phyloP scores from a whole-genome alignment of 2,797 vertebrate genomes.

The Bovichtus diacanthus region DNA sequence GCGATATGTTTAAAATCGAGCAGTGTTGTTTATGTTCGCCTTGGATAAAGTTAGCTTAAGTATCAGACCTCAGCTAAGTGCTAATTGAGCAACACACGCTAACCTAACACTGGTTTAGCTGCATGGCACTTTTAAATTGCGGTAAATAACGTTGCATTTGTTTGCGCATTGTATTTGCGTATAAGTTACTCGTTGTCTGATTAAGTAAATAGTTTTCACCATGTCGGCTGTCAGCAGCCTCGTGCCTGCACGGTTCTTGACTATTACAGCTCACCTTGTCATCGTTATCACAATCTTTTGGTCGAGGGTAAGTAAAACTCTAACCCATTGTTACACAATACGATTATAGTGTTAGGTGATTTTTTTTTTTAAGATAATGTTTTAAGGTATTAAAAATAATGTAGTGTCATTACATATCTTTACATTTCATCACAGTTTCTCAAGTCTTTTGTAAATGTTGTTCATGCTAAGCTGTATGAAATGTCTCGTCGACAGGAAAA shows the following conservation, averaged over 20 bases:
- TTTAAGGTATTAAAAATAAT: no score
- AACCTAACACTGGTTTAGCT: background rate
- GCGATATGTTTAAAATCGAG: background rate
- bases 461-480: background rate
- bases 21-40: background rate
- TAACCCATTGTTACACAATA: background rate
- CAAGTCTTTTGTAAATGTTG: background rate
- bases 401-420: no score
- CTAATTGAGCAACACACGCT: background rate
- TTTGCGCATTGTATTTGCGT: background rate
- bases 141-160: background rate
- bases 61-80: background rate
- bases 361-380: no score
- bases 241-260: slow-evolving; percentile 90
- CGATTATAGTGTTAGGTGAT: no score
- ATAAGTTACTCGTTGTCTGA: background rate
- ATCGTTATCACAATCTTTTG: slow-evolving; percentile 93
- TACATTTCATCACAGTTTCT: no score
- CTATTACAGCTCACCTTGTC: slow-evolving; percentile 89
- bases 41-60: background rate
- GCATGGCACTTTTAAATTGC: background rate
- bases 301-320: slow-evolving; percentile 87
- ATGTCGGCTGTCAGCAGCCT: slow-evolving; percentile 88
- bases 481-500: slow-evolving; percentile 82
- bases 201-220: background rate